Percentiles rank a stretch among this genome's conserved stretches.
These are phyloP conservation scores for Loxodonta africana DNA, from an alignment of 2,113 vertebrate genomes.

Conservation along the genomic window DNA sequence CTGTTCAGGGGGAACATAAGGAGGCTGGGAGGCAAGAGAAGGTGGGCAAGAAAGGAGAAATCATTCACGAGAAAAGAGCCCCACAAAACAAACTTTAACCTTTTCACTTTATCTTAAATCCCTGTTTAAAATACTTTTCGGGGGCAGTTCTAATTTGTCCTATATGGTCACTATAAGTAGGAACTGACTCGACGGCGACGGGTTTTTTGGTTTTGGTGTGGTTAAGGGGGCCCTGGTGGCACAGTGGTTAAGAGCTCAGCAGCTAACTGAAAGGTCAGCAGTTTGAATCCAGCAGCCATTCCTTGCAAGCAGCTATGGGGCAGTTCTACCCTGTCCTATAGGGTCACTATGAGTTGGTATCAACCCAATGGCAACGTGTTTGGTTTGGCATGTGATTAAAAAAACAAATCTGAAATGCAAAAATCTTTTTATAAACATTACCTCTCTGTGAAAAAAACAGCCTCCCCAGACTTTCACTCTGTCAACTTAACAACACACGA, in stretches of 20 bases:
- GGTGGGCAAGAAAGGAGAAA: not conserved
- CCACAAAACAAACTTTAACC: not conserved
- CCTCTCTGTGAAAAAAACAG: not conserved
- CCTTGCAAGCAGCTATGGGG: no score
- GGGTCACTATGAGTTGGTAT: no score
- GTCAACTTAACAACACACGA: not conserved
- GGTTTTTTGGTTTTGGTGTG: no score
- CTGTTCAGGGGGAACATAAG: not conserved
- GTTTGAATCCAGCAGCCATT: no score
- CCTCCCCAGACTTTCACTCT: not conserved
- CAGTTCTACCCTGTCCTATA: no score
- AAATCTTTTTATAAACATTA: constrained; percentile 40
- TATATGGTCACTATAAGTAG: no score
- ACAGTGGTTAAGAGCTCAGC: no score
- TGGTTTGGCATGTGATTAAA: not conserved
- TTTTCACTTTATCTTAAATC: constrained; percentile 31
- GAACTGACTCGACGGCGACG: no score
- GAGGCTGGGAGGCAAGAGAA: accelerated
- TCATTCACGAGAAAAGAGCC: not conserved
- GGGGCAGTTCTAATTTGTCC: no score
- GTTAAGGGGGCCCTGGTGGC: no score
- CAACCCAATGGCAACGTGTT: no score
- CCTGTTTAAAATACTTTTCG: not conserved
- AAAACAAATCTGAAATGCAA: constrained; percentile 37
- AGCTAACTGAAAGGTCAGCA: no score